Conservation (phyloP, 2,113 vertebrate genomes). For the Conger conger region DNA sequence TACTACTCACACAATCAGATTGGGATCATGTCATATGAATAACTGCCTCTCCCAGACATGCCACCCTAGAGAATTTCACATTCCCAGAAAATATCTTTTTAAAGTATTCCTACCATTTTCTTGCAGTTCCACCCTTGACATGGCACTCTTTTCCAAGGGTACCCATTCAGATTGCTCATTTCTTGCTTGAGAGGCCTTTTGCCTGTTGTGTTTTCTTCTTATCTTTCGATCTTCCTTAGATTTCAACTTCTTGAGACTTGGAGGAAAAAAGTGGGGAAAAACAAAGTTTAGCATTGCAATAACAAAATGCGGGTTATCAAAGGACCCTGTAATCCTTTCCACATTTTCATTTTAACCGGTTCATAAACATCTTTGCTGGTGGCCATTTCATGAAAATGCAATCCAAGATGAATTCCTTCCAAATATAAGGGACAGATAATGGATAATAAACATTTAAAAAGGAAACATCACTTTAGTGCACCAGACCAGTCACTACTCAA, state of each 20-base stretch:
- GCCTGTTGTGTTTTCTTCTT: constrained; percentile 65
- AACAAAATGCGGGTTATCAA: not conserved
- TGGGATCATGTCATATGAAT: no score
- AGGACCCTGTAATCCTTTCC: no score
- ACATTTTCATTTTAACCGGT: no score
- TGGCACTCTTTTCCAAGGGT: constrained; percentile 29
- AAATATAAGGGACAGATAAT: no score
- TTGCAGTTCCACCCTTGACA: not conserved
- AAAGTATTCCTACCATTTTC: constrained; percentile 48
- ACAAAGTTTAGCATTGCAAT: not conserved
- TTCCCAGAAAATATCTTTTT: not conserved
- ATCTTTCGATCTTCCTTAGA: constrained; percentile 76
- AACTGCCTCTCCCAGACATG: no score
- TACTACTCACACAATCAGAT: no score
- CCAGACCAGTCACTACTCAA: no score
- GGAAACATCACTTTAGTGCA: no score
- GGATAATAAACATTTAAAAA: no score
- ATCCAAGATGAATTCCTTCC: no score
- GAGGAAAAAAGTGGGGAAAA: not conserved
- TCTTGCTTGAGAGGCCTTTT: constrained; percentile 51
- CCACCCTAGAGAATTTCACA: not conserved
- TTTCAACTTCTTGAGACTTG: constrained; percentile 80
- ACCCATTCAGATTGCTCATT: constrained; percentile 39
- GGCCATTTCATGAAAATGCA: no score
- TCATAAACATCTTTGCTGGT: no score